Evolutionary conservation across 2,888 invertebrate species (phyloP), one percentile per base, ranked within the genome.

Genomic region (Chouioia cunea): DNA sequence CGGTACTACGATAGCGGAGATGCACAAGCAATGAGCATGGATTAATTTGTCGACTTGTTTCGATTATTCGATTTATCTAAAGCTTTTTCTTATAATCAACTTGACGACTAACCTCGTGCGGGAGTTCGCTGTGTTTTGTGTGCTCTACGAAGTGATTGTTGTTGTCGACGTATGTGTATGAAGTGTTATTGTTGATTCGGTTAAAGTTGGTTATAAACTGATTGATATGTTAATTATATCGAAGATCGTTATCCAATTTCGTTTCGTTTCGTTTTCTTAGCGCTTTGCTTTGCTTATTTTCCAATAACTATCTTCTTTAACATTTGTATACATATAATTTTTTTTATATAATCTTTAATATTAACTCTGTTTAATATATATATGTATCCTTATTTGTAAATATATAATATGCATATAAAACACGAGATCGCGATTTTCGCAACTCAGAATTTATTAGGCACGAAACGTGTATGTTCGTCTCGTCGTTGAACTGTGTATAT

Each of bases 201-300:
- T 68, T 53, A 58, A 59, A n/a, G 44, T 73, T 70, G 18, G 56
- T 65, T 56, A 22, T 70, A 18, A n/a, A 16, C 27, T 65, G 23
- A 43, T 65, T 73, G 73, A 73, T 73, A 73, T 73, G 70, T 68
- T 73, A 68, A 70, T 70, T 70, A 67, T 70, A 67, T 70, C 63
- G 65, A 73, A 67, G 54, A 69, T 66, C 73, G 64, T 67, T 54
- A 69, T 65, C 43, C 69, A 53, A 60, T 57, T 67, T 60, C 60
- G n/a, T n/a, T n/a, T n/a, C n/a, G n/a, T 60, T 20, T 52, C 48
- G 64, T 20, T 22, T 66, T 66, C 44, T 36, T n/a, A 56, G 57
- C 36, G 54, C 50, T 65, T 70, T 4, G 27, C 43, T 62, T 43
- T 66, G 23, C 44, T 66, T 43, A 36, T 47, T 47, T 27, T 36